Base-by-base conservation (phyloP, 1,140 invertebrate genomes). In the Apocrypta bakeri region DNA sequence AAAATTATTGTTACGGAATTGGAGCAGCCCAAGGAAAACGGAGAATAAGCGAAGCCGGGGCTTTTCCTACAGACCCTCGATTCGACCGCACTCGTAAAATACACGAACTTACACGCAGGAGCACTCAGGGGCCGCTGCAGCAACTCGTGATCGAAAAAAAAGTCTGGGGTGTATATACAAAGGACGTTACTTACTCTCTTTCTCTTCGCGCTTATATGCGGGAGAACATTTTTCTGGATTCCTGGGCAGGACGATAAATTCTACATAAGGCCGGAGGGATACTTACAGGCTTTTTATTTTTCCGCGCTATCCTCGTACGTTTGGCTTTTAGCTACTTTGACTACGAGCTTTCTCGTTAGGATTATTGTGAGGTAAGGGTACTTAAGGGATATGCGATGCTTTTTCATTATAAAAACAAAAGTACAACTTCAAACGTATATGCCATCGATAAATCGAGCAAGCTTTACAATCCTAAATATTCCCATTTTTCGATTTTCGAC, bases 1-100 rank as follows among this genome's bases (percentile, higher is more conserved):
- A 89, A 88, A 89, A 90, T 90, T 90, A 89, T 89, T 87, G 86
- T 90, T 88, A 87, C 84, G 86, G 85, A 86, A 89, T 89, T 87
- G 87, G 85, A 85, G 81, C 84, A 87, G 85, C 83, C 25, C 7
- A 76, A 37, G 72, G 68, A 27, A 29, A 82, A 42, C n/a, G 79
- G 82, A 80, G 79, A 63, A 79, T 17, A 48, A 14, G 61, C 56
- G 61, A 68, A 76, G 40, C 33, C 33, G 2, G 40, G 42, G 29
- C 42, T 42, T 27, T 27, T 56, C 72, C 74, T n/a, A 33, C 61
- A 74, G 83, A 25, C 81, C 83, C 83, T 85, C 86, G 84, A 84
- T 88, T 87, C 86, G 87, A 84, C 82, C 84, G 84, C 79, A 83
- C 85, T 87, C 87, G 81, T 87, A 88, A 87, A 87, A 79, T 87